Base-by-base conservation (phyloP, 2,113 vertebrate species). In the Callipepla californica region DNA sequence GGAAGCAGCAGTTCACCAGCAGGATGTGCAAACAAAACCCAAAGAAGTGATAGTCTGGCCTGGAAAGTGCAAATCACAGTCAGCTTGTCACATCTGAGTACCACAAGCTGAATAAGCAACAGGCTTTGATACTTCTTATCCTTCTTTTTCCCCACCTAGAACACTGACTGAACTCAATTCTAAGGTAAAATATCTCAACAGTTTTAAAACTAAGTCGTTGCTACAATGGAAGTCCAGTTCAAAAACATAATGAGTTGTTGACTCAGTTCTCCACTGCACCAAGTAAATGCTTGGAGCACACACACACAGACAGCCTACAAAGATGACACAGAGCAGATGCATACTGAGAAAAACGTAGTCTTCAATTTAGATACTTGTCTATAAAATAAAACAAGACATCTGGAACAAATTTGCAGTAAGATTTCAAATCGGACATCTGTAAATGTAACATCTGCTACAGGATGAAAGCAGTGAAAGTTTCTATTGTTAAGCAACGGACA, bases 21-120 rank as follows among this genome's bases (percentile, higher is more conserved):
- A 76, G 78, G 87, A 93, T 73, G 66, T 40, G 62, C 90, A 92
- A 90, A 89, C 84, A 94, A 95, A 94, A 93, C 53, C 15, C 66
- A 89, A 62, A 36, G 77, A 90, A 89, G 53, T 57, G 80, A 88
- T 78, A 14, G 36, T 70, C 66, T 92, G 93, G 90, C 86, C 89
- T 74, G 92, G 61, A 92, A 94, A 93, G 38, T 5, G 42, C 85
- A 85, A 95, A 82, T 57, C 75, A 53, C 48, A 74, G 59, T 22
- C 19, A 85, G 65, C 66, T 61, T 85, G 63, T 88, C 80, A 90
- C 34, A 79, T 67, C 12, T 26, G 14, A 75, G 25, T 30, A 47
- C 22, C 69, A 47, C 18, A n/a, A 68, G 77, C 84, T 90, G 42
- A 92, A 93, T 74, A 89, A 89, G 74, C 77, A 78, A 19, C 1